Base-by-base conservation (phyloP, 2,888 invertebrate genomes). In the Dryococelus australis region DNA sequence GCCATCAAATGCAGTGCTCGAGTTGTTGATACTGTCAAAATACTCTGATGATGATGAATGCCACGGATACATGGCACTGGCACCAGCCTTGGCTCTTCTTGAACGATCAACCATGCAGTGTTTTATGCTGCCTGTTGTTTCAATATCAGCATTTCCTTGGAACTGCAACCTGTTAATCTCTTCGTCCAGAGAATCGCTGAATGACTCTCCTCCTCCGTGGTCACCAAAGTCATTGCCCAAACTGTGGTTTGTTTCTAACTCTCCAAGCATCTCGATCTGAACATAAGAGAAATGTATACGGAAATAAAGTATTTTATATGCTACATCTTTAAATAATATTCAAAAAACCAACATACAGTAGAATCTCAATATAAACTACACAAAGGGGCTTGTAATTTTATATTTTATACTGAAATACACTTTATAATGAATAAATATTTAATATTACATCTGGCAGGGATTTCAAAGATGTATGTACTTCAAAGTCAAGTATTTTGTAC, bases 1-100 rank as follows among this genome's bases (percentile, higher is more conserved):
- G 13, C 87, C 87, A 53, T 87, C 86, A 35, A 79, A 85, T 6
- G 85, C 85, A 51, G 84, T 84, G 65, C 94, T 91, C 43, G 91
- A 91, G 84, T 93, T 94, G 91, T 95, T 94, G 92, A 96, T 95
- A 92, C 96, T 96, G 92, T 96, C 96, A 91, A 95, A 96, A 91
- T 95, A 96, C 87, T 92, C 92, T 87, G 87, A 92, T 3, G 89
- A 88, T 10, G 88, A 89, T 20, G 87, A 88, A 80, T 87, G 78
- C 88, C 87, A 88, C 24, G 88, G 87, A 27, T 86, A 83, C 43
- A 85, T 81, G 53, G 27, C 26, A 3, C 35, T 27, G 20, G 28
- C 43, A 13, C 28, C 20, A 35, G 43, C 24, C 35, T 27, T 80
- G 12, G 12, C 13, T 80, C 13, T 24, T 27, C 8, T 13, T 80